Conservation (phyloP, 2,113 vertebrate genomes). For the Pollimyrus isidori region DNA sequence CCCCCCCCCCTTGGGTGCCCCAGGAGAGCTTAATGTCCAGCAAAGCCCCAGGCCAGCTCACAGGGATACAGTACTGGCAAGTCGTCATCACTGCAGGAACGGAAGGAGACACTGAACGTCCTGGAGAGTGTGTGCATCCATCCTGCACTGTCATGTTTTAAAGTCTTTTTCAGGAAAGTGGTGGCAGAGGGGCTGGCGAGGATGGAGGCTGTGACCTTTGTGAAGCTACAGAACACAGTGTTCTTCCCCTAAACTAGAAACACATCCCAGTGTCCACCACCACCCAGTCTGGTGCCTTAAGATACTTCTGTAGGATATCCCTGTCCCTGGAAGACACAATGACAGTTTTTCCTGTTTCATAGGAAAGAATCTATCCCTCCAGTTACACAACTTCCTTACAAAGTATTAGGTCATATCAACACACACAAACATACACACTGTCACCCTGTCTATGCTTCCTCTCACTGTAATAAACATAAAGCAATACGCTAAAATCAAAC, state of each 20-base stretch:
- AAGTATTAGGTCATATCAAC: neutral
- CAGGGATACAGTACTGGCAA: neutral
- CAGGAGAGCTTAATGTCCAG: neutral
- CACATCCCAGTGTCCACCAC: conserved; percentile 28
- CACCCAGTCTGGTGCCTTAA: conserved; percentile 52
- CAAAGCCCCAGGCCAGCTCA: neutral
- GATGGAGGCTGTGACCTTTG: neutral
- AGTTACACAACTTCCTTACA: conserved; percentile 36
- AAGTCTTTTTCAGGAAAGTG: neutral
- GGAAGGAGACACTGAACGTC: neutral
- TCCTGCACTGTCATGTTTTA: neutral
- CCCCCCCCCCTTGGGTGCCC: no score
- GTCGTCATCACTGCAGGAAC: neutral
- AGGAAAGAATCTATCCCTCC: conserved; percentile 22
- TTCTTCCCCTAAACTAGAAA: conserved; percentile 16
- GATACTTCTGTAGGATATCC: conserved; percentile 65
- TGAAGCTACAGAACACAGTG: conserved; percentile 24
- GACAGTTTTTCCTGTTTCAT: conserved; percentile 63
- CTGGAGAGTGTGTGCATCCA: neutral
- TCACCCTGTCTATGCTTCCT: neutral
- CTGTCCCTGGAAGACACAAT: conserved; percentile 62
- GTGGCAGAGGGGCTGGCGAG: neutral
- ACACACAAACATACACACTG: neutral
- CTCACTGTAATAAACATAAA: neutral
- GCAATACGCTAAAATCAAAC: neutral